Conservation (phyloP, 2,113 vertebrate species). For the Vanacampus margaritifer region DNA sequence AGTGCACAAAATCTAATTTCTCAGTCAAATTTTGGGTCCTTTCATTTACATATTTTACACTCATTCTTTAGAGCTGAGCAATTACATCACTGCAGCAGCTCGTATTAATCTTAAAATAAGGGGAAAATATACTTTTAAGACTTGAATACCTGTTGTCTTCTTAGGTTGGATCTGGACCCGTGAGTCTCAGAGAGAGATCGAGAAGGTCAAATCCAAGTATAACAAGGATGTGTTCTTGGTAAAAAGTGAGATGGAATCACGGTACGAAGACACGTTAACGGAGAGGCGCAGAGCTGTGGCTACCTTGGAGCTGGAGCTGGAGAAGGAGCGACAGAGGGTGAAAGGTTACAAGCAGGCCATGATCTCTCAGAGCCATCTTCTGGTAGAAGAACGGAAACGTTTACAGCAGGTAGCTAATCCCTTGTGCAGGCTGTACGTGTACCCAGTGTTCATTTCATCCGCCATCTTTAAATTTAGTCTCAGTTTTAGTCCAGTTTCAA, state of each 20-base stretch:
- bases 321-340: conserved; percentile 86
- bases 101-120: neutral
- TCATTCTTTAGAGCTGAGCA: too few relatives aligned
- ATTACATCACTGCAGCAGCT: neutral
- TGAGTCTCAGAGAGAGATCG: conserved; percentile 88
- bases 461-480: too few relatives aligned
- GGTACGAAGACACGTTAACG: conserved; percentile 80
- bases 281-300: conserved; percentile 80
- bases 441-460: too few relatives aligned
- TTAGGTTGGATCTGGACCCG: conserved; percentile 96
- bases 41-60: neutral
- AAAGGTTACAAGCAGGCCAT: conserved; percentile 84
- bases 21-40: neutral
- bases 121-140: neutral
- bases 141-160: neutral
- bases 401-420: conserved; percentile 75
- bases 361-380: conserved; percentile 82
- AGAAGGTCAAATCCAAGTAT: conserved; percentile 75
- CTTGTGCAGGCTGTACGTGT: neutral
- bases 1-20: neutral
- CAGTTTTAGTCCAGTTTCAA: too few relatives aligned
- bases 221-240: conserved; percentile 67
- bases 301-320: conserved; percentile 84
- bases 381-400: conserved; percentile 82
- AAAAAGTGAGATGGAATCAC: conserved; percentile 80